These are phyloP conservation scores for Chaetodon trifascialis DNA, from an alignment of 2,113 vertebrate species.

Conservation along the genomic window DNA sequence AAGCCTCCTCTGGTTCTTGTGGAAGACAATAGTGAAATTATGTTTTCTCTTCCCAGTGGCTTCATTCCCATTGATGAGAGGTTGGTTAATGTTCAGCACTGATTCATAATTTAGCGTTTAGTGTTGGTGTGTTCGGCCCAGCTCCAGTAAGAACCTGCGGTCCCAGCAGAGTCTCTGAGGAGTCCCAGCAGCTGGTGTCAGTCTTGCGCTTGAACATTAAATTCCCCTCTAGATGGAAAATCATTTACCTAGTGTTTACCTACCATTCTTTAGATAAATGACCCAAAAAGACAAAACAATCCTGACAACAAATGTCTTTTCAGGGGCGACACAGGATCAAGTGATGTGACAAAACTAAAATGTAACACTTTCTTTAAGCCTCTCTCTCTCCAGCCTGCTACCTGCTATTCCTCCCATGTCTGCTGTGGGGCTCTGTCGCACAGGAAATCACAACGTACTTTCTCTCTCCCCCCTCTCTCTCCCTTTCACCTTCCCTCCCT, in stretches of 20 bases:
- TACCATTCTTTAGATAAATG: constrained; percentile 19
- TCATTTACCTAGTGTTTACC: constrained; percentile 10
- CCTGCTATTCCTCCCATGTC: constrained; percentile 83
- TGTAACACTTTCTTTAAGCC: constrained; percentile 3
- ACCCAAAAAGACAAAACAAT: constrained; percentile 12
- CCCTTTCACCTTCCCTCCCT: constrained; percentile 34
- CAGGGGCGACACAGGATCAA: neutral
- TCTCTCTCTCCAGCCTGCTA: constrained; percentile 7
- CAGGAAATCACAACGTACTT: constrained; percentile 76
- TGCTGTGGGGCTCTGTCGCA: constrained; percentile 87
- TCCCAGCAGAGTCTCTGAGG: constrained; percentile 36
- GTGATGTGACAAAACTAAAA: constrained; percentile 30
- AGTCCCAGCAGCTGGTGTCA: constrained; percentile 5
- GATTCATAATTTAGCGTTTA: constrained; percentile 61
- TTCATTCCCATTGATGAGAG: constrained; percentile 34
- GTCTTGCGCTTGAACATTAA: constrained; percentile 12
- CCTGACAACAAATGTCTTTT: constrained; percentile 9
- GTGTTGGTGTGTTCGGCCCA: neutral
- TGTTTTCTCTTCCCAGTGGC: constrained; percentile 41
- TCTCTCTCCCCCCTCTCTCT: constrained; percentile 32
- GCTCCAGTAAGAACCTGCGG: neutral
- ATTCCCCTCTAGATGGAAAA: constrained; percentile 7
- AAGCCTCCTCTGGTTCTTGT: constrained; percentile 22
- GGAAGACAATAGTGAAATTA: constrained; percentile 38
- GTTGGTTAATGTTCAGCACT: constrained; percentile 53